Evolutionary conservation across 2,113 vertebrate genomes (phyloP).

Genomic region (Triplophysa dalaica): DNA sequence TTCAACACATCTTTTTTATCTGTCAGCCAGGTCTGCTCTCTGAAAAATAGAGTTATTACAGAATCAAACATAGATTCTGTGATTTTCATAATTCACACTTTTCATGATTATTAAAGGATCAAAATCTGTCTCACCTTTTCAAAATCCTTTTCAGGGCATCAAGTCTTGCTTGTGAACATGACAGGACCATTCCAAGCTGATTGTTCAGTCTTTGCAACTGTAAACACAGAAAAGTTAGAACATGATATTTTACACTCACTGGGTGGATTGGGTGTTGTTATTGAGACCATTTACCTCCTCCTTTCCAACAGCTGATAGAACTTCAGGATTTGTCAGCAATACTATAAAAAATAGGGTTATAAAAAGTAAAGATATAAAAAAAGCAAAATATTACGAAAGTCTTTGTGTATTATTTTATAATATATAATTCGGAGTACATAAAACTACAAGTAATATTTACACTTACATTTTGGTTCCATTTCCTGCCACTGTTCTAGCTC

Average conservation of each 20-base stretch:
- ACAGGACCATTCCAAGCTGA: slow-evolving; percentile 73
- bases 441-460: background rate
- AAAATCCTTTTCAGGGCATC: slow-evolving; percentile 67
- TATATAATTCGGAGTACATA: background rate
- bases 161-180: slow-evolving; percentile 69
- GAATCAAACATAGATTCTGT: background rate
- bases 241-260: no score
- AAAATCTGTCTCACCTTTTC: slow-evolving; percentile 57
- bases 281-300: slow-evolving; percentile 64
- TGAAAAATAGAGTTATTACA: slow-evolving; percentile 43
- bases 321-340: slow-evolving; percentile 66
- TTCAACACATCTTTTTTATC: slow-evolving; percentile 67
- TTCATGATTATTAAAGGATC: background rate
- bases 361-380: no score
- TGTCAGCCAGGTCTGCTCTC: slow-evolving; percentile 72
- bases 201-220: slow-evolving; percentile 71
- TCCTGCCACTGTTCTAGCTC: slow-evolving; percentile 70
- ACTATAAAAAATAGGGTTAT: slow-evolving; percentile 54
- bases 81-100: no score
- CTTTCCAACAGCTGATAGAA: slow-evolving; percentile 69
- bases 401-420: no score
- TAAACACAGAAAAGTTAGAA: background rate
- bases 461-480: slow-evolving; percentile 70
- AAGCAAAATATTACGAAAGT: no score
- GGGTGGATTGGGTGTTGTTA: background rate